phyloP scores from a whole-genome alignment of 37 sponge, comb jelly and placozoan genomes.

The Oopsacas minuta region DNA sequence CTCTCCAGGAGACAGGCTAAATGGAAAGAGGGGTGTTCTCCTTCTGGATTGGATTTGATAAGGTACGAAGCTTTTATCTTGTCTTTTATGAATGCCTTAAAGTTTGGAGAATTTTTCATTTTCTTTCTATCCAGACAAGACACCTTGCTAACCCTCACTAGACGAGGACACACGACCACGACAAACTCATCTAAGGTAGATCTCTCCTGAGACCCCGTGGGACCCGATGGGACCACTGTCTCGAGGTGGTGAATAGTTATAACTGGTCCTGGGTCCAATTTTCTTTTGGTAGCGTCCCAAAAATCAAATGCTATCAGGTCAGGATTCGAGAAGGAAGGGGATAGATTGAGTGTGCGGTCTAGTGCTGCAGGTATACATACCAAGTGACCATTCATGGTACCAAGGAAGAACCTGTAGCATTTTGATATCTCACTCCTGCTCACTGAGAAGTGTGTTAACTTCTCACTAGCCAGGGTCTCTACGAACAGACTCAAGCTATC shows the following conservation, averaged over 20 bases:
- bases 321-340: neutral
- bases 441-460: neutral
- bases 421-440: neutral
- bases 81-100: neutral
- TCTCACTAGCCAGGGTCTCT: neutral
- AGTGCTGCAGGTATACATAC: neutral
- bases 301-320: neutral
- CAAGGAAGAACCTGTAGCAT: neutral
- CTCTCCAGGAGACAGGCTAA: neutral
- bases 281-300: neutral
- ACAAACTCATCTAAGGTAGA: neutral
- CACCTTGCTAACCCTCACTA: neutral
- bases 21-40: too few species aligned
- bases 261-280: neutral
- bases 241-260: neutral
- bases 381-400: neutral
- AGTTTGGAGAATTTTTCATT: neutral
- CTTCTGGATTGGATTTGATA: neutral
- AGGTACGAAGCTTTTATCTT: neutral
- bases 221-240: neutral
- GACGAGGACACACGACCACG: neutral
- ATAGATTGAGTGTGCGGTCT: neutral
- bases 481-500: neutral
- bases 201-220: too few species aligned
- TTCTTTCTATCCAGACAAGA: neutral